These are phyloP conservation scores for Agonopterix arenella DNA, from an alignment of 2,888 invertebrate genomes.

Conservation along the genomic window DNA sequence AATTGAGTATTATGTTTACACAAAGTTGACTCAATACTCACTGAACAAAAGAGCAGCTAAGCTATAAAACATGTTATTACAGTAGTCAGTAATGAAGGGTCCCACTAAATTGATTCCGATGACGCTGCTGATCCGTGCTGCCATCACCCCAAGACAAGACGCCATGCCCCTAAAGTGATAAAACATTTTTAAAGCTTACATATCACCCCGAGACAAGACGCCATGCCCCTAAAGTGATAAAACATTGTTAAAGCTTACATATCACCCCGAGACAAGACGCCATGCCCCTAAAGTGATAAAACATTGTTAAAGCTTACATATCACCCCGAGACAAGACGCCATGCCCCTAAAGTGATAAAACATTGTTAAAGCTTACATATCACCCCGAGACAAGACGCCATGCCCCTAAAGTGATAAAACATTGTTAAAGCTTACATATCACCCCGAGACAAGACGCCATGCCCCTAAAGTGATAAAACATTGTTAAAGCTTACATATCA, in stretches of 20 bases:
- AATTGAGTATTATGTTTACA: too few relatives aligned
- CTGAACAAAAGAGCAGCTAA: slow-evolving; percentile 14
- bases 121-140: slow-evolving; percentile 31
- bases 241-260: too few relatives aligned
- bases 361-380: slow-evolving; percentile 19
- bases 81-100: slow-evolving; percentile 12
- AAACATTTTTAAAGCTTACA: too few relatives aligned
- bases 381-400: slow-evolving; percentile 39
- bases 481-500: slow-evolving; percentile 25
- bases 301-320: slow-evolving; percentile 13
- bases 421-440: slow-evolving; percentile 19
- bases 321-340: slow-evolving; percentile 39
- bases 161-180: slow-evolving; percentile 35
- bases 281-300: slow-evolving; percentile 32
- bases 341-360: slow-evolving; percentile 29
- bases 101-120: slow-evolving; percentile 37
- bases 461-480: slow-evolving; percentile 21
- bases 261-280: slow-evolving; percentile 39
- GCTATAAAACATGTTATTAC: slow-evolving; percentile 15
- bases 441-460: slow-evolving; percentile 42
- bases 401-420: slow-evolving; percentile 24
- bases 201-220: slow-evolving; percentile 38
- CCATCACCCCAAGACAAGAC: slow-evolving; percentile 38
- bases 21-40: slow-evolving; percentile 9
- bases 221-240: slow-evolving; percentile 34